Evolutionary conservation across 1,140 invertebrate genomes (phyloP), one percentile per base, ranked within the genome.

Genomic region (Macrocentrus cingulum): DNA sequence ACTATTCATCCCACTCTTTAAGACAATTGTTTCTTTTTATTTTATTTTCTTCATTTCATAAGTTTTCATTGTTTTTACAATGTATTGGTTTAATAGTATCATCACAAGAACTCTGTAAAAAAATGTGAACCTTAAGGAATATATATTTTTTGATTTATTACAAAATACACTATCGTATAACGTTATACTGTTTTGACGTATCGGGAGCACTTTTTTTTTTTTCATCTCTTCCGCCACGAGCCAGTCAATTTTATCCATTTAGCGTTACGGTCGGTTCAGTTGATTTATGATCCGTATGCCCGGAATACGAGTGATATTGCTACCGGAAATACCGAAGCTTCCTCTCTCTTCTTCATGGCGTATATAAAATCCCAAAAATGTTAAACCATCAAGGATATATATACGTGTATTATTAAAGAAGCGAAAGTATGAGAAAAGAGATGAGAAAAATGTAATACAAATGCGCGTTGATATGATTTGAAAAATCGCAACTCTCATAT

Each of bases 361-460:
- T 39, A 29, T 29, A 29, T 29, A 29, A 29, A 29, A 29, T 29
- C 25, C 25, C 9, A 29, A 29, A 29, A 29, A 29, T 29, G 25
- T 29, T 29, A 5, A 29, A n/a, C 36, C 7, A 39, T 15, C 36
- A 11, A 39, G 3, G 15, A 39, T 39, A 39, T 11, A 39, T 39
- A 39, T 3, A 39, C 29, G 29, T 34, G 11, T 7, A 34, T 7
- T 34, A 34, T 34, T 7, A 6, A 34, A 34, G 11, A 11, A 11
- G 29, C 6, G 29, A 34, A 34, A 34, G 29, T 11, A 11, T 7
- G 59, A 58, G 55, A 62, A 63, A 63, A 51, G 36, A 41, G 25
- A 15, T 7, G 11, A 39, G 15, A 39, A 39, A 39, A 39, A 39
- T n/a, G 36, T 39, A 39, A 39, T 39, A 39, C 11, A 39, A 39